A percentile compares a stretch with the other conserved stretches of the same genome.
phyloP scores from a whole-genome alignment of 2,797 vertebrate species.

The Knipowitschia caucasica region DNA sequence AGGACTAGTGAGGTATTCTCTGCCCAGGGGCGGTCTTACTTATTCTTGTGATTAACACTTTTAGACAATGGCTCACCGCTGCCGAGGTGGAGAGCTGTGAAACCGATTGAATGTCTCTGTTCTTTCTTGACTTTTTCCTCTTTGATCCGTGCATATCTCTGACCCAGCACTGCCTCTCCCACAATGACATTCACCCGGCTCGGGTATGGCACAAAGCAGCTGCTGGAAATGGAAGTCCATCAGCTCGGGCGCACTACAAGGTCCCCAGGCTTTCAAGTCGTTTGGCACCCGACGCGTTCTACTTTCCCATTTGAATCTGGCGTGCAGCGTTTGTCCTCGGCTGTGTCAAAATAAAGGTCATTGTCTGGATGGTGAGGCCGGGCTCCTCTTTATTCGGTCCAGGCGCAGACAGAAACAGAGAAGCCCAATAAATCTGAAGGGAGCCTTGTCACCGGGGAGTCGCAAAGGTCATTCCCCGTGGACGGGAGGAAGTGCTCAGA shows the following conservation, averaged over 20 bases:
- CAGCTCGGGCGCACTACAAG: conserved; percentile 43
- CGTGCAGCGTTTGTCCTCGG: conserved; percentile 41
- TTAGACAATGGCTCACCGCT: conserved; percentile 14
- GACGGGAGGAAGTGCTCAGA: conserved; percentile 58
- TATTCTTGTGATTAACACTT: conserved; percentile 14
- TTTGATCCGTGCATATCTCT: conserved; percentile 24
- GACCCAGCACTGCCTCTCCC: conserved; percentile 1
- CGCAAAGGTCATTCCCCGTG: conserved; percentile 74
- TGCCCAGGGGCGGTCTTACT: conserved; percentile 8
- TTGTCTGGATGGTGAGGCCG: conserved; percentile 64
- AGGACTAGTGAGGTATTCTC: not conserved
- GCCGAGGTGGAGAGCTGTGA: conserved; percentile 9
- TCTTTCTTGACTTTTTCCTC: conserved; percentile 8
- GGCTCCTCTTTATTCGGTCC: conserved; percentile 62
- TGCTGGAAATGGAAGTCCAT: conserved; percentile 47
- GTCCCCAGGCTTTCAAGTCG: conserved; percentile 44
- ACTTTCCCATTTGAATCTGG: conserved; percentile 51
- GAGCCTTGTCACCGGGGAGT: conserved; percentile 67
- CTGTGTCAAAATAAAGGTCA: conserved; percentile 72
- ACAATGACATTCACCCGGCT: conserved; percentile 27
- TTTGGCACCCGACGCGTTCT: conserved; percentile 29
- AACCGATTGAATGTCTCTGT: conserved; percentile 15
- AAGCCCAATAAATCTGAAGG: conserved; percentile 73
- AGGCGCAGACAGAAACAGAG: conserved; percentile 41
- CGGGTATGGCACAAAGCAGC: conserved; percentile 40